Conservation (phyloP, 1,140 invertebrate species). For the Drosophila gunungcola region DNA sequence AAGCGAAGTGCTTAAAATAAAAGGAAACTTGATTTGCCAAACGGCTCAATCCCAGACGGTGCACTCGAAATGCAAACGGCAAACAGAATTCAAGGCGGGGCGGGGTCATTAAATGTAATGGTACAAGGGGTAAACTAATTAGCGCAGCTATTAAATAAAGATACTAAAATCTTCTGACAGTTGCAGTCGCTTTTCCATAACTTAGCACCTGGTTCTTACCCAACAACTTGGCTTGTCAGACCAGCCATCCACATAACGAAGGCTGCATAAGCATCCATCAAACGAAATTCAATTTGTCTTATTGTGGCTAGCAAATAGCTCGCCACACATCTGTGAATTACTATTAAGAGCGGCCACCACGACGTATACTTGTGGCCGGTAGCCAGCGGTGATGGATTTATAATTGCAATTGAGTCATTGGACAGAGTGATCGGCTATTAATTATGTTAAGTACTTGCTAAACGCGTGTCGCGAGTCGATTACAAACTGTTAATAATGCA, state of each 20-base stretch:
- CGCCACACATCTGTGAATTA: slow-evolving; percentile 13
- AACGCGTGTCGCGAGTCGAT: slow-evolving; percentile 36
- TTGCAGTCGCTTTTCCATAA: slow-evolving; percentile 5
- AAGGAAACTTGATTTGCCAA: slow-evolving; percentile 49
- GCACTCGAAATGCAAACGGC: slow-evolving; percentile 56
- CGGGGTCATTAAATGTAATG: slow-evolving; percentile 37
- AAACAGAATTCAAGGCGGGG: slow-evolving; percentile 64
- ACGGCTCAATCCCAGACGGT: slow-evolving; percentile 25
- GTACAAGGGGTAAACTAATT: slow-evolving; percentile 42
- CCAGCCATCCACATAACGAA: slow-evolving; percentile 36
- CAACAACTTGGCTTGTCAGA: slow-evolving; percentile 6
- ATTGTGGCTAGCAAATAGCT: slow-evolving; percentile 42
- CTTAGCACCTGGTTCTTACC: slow-evolving; percentile 40
- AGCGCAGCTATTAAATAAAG: slow-evolving; percentile 30
- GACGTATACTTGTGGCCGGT: slow-evolving; percentile 30
- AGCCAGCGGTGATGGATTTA: slow-evolving; percentile 57
- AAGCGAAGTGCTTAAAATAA: slow-evolving; percentile 33
- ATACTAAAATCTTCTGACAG: not conserved
- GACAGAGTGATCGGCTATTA: slow-evolving; percentile 40
- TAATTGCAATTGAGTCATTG: slow-evolving; percentile 66
- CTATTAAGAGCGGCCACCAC: slow-evolving; percentile 14
- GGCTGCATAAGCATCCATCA: slow-evolving; percentile 35
- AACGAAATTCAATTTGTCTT: slow-evolving; percentile 80
- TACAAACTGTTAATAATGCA: slow-evolving; percentile 43
- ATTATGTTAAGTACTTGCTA: slow-evolving; percentile 61